Conservation (phyloP, 2,797 vertebrate genomes). For the Pseudocheirus occidentalis region DNA sequence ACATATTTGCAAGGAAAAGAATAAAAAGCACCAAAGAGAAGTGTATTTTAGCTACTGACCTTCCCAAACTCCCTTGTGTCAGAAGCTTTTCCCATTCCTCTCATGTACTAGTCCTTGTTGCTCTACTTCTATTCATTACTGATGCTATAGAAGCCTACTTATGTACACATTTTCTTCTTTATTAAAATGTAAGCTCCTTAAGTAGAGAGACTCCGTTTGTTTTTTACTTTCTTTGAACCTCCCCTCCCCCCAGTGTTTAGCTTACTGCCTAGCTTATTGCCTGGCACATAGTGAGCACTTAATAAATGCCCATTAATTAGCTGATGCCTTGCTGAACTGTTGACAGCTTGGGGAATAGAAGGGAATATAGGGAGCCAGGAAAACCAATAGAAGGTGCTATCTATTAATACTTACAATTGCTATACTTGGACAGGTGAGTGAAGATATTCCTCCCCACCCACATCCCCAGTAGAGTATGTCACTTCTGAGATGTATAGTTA, state of each 20-base stretch:
- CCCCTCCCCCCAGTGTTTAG: neutral
- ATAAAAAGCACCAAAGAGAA: slow-evolving; percentile 16
- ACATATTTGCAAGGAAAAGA: slow-evolving; percentile 37
- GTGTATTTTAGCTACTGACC: neutral
- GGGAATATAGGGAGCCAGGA: neutral
- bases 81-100: neutral
- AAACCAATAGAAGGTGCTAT: neutral
- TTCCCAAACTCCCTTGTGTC: neutral
- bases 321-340: neutral
- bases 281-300: neutral
- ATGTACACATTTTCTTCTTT: neutral
- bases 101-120: neutral
- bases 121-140: neutral
- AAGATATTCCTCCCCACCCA: neutral
- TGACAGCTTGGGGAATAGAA: neutral
- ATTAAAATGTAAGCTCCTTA: neutral
- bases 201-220: neutral
- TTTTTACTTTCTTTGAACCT: neutral
- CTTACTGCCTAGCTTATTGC: neutral
- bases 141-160: slow-evolving; percentile 41
- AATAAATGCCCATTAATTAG: neutral
- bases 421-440: slow-evolving; percentile 40
- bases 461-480: slow-evolving; percentile 40
- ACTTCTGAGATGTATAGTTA: slow-evolving; percentile 51
- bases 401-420: neutral